Evolutionary conservation across 2,113 vertebrate species (phyloP).

Genomic region (Dermatemys mawii): DNA sequence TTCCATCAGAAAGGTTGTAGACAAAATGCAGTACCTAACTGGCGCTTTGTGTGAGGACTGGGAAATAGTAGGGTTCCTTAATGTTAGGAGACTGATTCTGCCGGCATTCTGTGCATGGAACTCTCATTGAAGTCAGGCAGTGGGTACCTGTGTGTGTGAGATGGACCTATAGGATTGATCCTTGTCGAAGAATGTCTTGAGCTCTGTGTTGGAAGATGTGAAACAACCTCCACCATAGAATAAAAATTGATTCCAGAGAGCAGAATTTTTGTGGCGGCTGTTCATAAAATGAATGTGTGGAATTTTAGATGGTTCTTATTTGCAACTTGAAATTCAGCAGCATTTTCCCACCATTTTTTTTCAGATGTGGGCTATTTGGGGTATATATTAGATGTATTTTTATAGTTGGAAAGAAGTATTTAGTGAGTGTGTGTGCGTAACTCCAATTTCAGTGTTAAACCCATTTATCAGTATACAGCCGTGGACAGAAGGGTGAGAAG

Average conservation of each 20-base stretch:
- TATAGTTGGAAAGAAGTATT: background rate
- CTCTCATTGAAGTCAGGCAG: background rate
- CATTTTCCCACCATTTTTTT: background rate
- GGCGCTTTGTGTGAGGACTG: background rate
- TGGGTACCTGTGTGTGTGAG: background rate
- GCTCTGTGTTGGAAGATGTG: background rate
- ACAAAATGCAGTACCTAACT: background rate
- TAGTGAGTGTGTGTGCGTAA: slow-evolving; percentile 4
- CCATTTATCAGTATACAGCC: background rate
- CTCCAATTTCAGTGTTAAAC: background rate
- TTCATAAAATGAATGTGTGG: background rate
- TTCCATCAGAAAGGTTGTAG: background rate
- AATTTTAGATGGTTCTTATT: background rate
- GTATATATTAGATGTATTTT: background rate
- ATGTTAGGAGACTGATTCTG: accelerated
- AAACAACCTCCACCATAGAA: background rate
- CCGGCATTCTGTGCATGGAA: background rate
- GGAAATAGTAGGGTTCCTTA: background rate
- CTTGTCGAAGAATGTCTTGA: background rate
- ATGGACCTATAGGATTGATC: background rate
- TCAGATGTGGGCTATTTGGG: background rate
- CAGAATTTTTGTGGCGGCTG: background rate
- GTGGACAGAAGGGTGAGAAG: slow-evolving; percentile 22
- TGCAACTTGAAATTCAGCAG: background rate
- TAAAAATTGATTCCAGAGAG: background rate